Evolutionary conservation across 2,113 vertebrate species (phyloP).

Genomic region (Leptobrachium ailaonicum): DNA sequence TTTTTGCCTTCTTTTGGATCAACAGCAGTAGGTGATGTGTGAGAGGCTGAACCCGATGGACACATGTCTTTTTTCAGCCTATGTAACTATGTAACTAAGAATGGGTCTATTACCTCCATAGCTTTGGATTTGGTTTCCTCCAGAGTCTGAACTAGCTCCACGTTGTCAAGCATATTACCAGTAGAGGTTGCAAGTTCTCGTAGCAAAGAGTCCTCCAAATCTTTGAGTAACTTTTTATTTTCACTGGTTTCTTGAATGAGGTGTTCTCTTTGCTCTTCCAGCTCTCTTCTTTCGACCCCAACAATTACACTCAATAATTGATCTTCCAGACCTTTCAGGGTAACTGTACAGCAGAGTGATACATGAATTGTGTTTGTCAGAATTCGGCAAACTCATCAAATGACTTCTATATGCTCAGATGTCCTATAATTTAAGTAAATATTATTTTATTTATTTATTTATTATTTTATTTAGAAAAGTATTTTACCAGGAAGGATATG

Average conservation of each 20-base stretch:
- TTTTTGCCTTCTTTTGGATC: no score
- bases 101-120: constrained; percentile 73
- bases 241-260: constrained; percentile 92
- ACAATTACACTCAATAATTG: constrained; percentile 91
- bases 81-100: no score
- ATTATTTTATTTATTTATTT: no score
- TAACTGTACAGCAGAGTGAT: constrained; percentile 69
- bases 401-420: no score
- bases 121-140: constrained; percentile 92
- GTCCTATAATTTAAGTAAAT: no score
- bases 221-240: constrained; percentile 90
- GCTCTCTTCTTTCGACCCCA: constrained; percentile 83
- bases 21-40: no score
- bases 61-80: no score
- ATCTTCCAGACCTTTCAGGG: constrained; percentile 90
- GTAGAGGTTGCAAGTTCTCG: constrained; percentile 87
- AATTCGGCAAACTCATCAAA: no score
- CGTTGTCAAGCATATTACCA: constrained; percentile 95
- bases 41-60: no score
- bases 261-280: constrained; percentile 85
- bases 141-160: constrained; percentile 84
- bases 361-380: no score
- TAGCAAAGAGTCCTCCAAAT: constrained; percentile 88
- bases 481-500: no score
- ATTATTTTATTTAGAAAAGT: no score